Conservation (phyloP, 2,113 vertebrate species). For the Ia io region DNA sequence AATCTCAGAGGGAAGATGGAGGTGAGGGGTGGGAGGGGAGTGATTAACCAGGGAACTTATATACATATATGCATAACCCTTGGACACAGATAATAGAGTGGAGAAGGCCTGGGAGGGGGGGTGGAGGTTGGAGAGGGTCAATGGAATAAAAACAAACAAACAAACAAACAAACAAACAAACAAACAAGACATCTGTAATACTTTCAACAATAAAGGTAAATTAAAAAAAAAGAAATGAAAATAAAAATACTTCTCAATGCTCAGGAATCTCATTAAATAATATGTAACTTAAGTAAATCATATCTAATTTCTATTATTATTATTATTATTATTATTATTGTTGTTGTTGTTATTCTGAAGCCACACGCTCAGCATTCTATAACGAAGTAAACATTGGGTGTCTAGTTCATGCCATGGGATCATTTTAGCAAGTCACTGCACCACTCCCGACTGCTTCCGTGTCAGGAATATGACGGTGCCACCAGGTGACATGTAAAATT, state of each 20-base stretch:
- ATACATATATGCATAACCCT: too few relatives aligned
- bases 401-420: not conserved
- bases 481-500: not conserved
- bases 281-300: not conserved
- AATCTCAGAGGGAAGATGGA: too few relatives aligned
- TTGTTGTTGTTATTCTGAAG: not conserved
- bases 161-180: too few relatives aligned
- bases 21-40: too few relatives aligned
- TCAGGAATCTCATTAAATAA: slow-evolving; percentile 19
- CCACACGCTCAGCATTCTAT: not conserved
- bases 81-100: too few relatives aligned
- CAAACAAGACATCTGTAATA: too few relatives aligned
- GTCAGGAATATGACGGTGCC: not conserved
- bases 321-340: too few relatives aligned
- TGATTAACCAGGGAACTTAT: too few relatives aligned
- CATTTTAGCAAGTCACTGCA: not conserved
- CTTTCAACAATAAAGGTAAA: too few relatives aligned
- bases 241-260: slow-evolving; percentile 3
- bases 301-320: not conserved
- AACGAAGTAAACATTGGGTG: not conserved
- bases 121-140: too few relatives aligned
- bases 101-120: too few relatives aligned
- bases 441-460: not conserved
- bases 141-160: too few relatives aligned
- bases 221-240: not conserved